Base-by-base conservation (phyloP, 2,797 vertebrate genomes). In the Lacerta agilis region DNA sequence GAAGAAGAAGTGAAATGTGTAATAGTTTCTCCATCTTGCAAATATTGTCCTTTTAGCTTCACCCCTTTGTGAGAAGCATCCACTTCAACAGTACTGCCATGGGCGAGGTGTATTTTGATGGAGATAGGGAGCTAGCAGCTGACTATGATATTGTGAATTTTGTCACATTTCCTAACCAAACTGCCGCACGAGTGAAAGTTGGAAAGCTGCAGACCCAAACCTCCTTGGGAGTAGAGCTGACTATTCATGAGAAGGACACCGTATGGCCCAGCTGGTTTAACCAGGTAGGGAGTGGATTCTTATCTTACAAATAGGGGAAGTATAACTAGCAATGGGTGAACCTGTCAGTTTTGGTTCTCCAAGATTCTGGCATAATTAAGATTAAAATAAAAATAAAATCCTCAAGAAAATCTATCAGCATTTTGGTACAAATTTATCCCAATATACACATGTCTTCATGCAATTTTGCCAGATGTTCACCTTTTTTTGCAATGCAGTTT, bases 141-240 rank as follows among this genome's bases (percentile, higher is more conserved):
- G 13, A 66, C 58, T 87, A 87, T 82, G 79, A 87, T 5, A 13
- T 87, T 76, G 86, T 87, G 79, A 87, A 82, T n/a, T 36, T 87
- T 71, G 38, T 82, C 33, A 64, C 43, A 33, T 87, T 82, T 75
- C 79, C 86, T 33, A 87, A 87, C 58, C 33, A 82, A 10, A 64
- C 86, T 11, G 86, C 79, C 2, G 38, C 27, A 45, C 64, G 86
- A 36, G 43, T 82, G 29, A 87, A 64, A 11, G 79, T 82, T n/a
- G 86, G 86, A 13, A 82, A 64, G 8, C 79, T 87, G 9, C 29
- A 87, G 49, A 87, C 29, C 1, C 36, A 4, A 25, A 20, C 71
- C 5, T 43, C 79, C n/a, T 33, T 29, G 18, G 38, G 55, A 17
- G 17, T 76, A 10, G 27, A 18, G 23, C 38, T 87, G 38, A 76